These are phyloP conservation scores for Ctenoplectra terminalis DNA, from an alignment of 1,140 invertebrate genomes.

Conservation along the genomic window DNA sequence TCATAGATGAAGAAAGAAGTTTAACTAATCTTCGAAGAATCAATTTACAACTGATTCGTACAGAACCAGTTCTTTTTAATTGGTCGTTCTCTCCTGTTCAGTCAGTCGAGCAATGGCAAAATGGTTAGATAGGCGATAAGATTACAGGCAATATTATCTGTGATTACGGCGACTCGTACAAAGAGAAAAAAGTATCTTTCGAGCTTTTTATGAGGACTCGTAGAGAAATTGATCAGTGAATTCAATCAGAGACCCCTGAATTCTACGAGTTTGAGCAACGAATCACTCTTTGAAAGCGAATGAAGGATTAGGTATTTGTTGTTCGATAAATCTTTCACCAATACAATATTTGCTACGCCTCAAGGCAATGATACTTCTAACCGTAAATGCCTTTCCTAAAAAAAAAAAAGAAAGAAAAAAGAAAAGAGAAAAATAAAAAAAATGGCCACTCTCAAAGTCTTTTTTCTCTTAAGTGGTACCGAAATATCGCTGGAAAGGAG, in stretches of 20 bases:
- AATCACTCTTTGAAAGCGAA: not conserved
- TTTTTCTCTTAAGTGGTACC: conserved; percentile 84
- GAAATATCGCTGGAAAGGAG: conserved; percentile 92
- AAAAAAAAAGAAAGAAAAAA: not conserved
- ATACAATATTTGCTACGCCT: not conserved
- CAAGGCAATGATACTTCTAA: not conserved
- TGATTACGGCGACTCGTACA: conserved; percentile 19
- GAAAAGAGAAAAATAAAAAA: conserved; percentile 28
- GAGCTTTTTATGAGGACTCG: conserved; percentile 3
- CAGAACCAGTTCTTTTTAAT: not conserved
- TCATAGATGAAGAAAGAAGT: not conserved
- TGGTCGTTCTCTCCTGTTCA: conserved; percentile 5
- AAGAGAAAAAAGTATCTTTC: conserved; percentile 45
- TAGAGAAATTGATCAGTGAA: not conserved
- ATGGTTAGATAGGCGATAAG: conserved; percentile 40
- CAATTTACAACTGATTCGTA: no score
- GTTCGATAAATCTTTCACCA: not conserved
- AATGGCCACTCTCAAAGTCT: conserved; percentile 64
- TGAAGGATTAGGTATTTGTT: not conserved
- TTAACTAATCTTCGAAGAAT: not conserved
- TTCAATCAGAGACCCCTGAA: not conserved
- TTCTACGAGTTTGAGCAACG: conserved; percentile 7
- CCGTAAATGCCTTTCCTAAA: no score
- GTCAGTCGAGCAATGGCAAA: conserved; percentile 31
- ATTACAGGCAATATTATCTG: conserved; percentile 51